phyloP scores from a whole-genome alignment of 2,113 vertebrate genomes.

The Gila orcuttii region DNA sequence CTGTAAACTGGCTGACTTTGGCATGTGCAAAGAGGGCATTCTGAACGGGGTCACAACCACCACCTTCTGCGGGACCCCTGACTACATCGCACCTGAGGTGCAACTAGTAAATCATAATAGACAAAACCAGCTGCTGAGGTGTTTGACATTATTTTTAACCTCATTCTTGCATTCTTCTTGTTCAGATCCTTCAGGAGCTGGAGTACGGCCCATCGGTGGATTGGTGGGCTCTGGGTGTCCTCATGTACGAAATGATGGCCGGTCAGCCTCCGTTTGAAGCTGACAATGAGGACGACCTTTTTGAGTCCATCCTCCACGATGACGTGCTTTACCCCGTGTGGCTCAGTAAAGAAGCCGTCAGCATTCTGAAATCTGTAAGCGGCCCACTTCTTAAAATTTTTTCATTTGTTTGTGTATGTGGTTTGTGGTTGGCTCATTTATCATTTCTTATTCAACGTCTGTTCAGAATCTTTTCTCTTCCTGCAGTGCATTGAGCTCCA shows the following conservation, averaged over 20 bases:
- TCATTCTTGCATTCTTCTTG: not conserved
- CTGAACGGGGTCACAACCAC: slow-evolving; percentile 95
- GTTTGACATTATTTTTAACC: not conserved
- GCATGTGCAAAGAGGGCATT: slow-evolving; percentile 99
- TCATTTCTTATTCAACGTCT: not conserved
- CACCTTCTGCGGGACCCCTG: slow-evolving; percentile 97
- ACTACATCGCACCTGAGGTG: slow-evolving; percentile 99
- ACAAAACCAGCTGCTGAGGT: not conserved
- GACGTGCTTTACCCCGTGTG: slow-evolving; percentile 98
- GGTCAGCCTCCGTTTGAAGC: slow-evolving; percentile 97
- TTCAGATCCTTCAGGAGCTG: slow-evolving; percentile 94
- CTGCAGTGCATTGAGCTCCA: slow-evolving; percentile 22
- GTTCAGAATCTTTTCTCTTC: slow-evolving; percentile 32
- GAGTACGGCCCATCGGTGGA: slow-evolving; percentile 96
- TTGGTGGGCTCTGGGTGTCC: slow-evolving; percentile 97
- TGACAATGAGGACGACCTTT: slow-evolving; percentile 96
- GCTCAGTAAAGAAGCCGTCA: slow-evolving; percentile 98
- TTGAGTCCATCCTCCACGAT: slow-evolving; percentile 96
- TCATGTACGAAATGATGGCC: slow-evolving; percentile 99
- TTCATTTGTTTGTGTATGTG: not conserved
- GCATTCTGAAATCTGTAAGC: slow-evolving; percentile 94
- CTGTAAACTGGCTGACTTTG: slow-evolving; percentile 98
- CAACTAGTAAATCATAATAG: slow-evolving; percentile 2
- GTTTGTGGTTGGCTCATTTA: slow-evolving; percentile 18
- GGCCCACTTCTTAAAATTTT: not conserved